Percentiles rank a stretch among this genome's conserved stretches.
phyloP scores from a whole-genome alignment of 2,888 invertebrate genomes.

The Vesta saturnalis region DNA sequence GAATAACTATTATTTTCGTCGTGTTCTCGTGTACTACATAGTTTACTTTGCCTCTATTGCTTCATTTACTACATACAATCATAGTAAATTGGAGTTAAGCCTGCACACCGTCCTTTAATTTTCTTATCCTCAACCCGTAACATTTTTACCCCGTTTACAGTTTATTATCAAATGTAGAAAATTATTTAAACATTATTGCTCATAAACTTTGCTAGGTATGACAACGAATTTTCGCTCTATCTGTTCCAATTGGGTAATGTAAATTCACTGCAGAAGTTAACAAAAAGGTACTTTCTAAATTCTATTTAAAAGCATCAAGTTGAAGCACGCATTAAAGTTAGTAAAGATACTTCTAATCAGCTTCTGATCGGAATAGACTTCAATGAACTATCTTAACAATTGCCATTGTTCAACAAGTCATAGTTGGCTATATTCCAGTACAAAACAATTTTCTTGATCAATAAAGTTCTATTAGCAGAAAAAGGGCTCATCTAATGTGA shows the following conservation, averaged over 20 bases:
- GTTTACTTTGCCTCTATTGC: conserved; percentile 38
- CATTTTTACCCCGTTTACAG: conserved; percentile 12
- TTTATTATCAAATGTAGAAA: neutral
- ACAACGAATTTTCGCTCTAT: no score
- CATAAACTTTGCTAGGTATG: no score
- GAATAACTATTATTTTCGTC: conserved; percentile 45
- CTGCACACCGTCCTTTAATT: conserved; percentile 21
- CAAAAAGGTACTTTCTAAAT: no score
- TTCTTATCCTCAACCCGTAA: conserved; percentile 24
- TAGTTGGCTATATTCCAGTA: neutral
- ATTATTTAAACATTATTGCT: no score
- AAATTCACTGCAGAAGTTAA: no score
- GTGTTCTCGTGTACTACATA: conserved; percentile 34
- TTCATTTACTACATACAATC: conserved; percentile 35
- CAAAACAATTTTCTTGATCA: neutral
- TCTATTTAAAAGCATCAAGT: neutral
- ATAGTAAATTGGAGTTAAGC: conserved; percentile 34
- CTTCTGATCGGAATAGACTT: neutral
- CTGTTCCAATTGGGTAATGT: no score
- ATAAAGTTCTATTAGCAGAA: neutral
- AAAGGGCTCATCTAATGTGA: no score
- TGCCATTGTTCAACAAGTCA: neutral
- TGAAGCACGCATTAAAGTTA: neutral
- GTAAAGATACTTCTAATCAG: neutral
- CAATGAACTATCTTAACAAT: neutral